Percentiles rank a stretch among this genome's conserved stretches.
Conservation (phyloP, 2,797 vertebrate genomes). For the Anomalospiza imberbis region DNA sequence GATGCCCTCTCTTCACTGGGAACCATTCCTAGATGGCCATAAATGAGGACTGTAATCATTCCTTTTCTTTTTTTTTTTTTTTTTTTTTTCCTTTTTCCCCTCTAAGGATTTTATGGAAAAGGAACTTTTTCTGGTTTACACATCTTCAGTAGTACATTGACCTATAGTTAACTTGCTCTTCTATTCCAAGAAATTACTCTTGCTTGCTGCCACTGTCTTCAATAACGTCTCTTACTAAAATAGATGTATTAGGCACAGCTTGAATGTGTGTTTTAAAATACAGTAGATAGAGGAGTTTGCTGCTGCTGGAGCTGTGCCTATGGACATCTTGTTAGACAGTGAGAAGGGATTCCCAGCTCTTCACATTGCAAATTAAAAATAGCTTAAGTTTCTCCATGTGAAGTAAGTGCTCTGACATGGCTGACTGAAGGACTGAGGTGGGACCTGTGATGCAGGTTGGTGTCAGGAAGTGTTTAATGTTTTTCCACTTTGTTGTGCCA, state of each 20-base stretch:
- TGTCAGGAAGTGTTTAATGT: neutral
- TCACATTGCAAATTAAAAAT: neutral
- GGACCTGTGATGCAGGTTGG: neutral
- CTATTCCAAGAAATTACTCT: neutral
- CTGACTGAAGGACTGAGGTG: neutral
- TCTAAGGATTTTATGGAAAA: slow-evolving; percentile 35
- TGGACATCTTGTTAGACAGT: neutral
- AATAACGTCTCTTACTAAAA: neutral
- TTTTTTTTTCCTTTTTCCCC: neutral
- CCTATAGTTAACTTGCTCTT: slow-evolving; percentile 30
- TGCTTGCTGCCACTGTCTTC: neutral
- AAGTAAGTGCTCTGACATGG: neutral
- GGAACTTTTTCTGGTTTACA: slow-evolving; percentile 35
- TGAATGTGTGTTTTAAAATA: neutral
- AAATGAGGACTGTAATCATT: slow-evolving; percentile 44
- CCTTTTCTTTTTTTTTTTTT: neutral
- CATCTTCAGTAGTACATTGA: slow-evolving; percentile 19
- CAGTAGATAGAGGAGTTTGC: neutral
- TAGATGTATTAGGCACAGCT: neutral
- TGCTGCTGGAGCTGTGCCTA: neutral
- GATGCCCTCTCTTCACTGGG: slow-evolving; percentile 55
- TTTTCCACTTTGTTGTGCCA: neutral
- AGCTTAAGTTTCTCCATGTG: neutral
- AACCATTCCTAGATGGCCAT: slow-evolving; percentile 55
- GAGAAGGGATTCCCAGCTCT: neutral